These are phyloP conservation scores for Herpetotheres cachinnans DNA, from an alignment of 2,113 vertebrate species.

Conservation along the genomic window DNA sequence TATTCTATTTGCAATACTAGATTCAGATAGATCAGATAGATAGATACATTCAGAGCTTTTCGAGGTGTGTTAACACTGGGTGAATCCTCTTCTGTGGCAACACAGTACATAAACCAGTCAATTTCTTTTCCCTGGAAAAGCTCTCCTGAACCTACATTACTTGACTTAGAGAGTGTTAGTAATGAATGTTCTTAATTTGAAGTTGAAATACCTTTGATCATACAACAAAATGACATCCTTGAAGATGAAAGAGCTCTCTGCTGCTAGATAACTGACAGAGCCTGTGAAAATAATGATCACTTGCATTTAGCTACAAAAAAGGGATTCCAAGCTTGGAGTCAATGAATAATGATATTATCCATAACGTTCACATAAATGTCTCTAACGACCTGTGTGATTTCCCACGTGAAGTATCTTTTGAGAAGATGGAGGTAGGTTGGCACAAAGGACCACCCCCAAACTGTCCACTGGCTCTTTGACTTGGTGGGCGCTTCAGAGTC, in stretches of 20 bases:
- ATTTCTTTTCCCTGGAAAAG: constrained; percentile 13
- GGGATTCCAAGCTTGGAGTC: neutral
- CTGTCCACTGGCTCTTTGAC: too few relatives aligned
- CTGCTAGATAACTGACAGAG: neutral
- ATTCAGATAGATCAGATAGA: neutral
- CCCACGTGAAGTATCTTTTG: neutral
- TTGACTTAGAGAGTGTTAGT: neutral
- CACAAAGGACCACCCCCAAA: neutral
- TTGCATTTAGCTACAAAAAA: neutral
- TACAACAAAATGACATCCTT: constrained; percentile 7
- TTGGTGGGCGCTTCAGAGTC: neutral
- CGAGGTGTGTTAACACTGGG: neutral
- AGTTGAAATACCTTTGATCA: constrained; percentile 41
- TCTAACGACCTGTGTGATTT: neutral
- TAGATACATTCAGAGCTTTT: neutral
- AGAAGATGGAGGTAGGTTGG: neutral
- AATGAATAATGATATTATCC: neutral
- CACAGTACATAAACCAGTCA: neutral
- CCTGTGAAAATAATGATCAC: neutral
- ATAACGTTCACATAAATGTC: neutral
- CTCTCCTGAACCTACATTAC: neutral
- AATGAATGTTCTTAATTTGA: constrained; percentile 9
- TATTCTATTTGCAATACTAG: neutral
- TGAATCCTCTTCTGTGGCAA: neutral
- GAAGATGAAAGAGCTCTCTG: constrained; percentile 12